These are phyloP conservation scores for Poeciliopsis infans DNA, from an alignment of 2,797 vertebrate species.

Conservation along the genomic window DNA sequence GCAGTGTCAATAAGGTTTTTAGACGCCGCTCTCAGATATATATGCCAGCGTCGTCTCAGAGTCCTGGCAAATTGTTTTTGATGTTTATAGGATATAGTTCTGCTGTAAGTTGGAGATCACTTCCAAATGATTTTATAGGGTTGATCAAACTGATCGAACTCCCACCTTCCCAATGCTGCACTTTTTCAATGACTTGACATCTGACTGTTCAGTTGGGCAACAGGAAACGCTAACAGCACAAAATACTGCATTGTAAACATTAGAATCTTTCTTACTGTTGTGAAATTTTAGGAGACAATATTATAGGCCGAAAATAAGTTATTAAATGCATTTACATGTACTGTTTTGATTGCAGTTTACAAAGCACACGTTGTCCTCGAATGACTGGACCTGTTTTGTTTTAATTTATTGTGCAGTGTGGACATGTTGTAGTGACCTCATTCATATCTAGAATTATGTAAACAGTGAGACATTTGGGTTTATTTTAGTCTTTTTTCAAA, in stretches of 20 bases:
- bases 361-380: not conserved
- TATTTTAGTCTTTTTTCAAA: not conserved
- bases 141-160: not conserved
- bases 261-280: not conserved
- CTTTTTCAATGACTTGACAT: not conserved
- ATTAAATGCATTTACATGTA: not conserved
- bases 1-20: not conserved
- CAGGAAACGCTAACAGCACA: not conserved
- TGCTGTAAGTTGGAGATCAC: not conserved
- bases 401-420: not conserved
- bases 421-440: not conserved
- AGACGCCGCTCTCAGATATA: not conserved
- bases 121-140: not conserved
- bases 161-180: not conserved
- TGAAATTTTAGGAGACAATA: not conserved
- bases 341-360: not conserved
- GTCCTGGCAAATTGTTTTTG: not conserved
- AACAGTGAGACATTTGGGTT: not conserved
- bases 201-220: not conserved
- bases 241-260: not conserved
- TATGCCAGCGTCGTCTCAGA: not conserved
- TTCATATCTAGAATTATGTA: not conserved
- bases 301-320: not conserved
- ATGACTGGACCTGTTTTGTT: not conserved
- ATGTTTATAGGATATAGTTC: not conserved